Evolutionary conservation across 2,113 vertebrate genomes (phyloP).

Genomic region (Lynx canadensis): DNA sequence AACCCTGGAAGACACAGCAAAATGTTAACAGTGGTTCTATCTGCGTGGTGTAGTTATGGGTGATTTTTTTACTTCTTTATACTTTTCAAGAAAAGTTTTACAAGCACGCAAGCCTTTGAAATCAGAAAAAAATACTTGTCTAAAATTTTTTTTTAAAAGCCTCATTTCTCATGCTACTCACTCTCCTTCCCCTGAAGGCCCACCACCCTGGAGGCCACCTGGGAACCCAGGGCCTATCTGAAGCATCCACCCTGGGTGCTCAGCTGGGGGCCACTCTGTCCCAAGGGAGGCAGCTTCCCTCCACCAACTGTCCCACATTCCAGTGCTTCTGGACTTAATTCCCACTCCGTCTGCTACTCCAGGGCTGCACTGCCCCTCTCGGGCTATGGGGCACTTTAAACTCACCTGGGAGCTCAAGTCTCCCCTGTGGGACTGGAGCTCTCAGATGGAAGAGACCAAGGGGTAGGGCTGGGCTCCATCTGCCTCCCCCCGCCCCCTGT

Average conservation of each 20-base stretch:
- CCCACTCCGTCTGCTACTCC: neutral
- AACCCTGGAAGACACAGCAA: slow-evolving; percentile 42
- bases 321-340: neutral
- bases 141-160: slow-evolving; percentile 30
- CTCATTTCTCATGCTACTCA: slow-evolving; percentile 45
- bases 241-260: neutral
- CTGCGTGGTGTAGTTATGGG: slow-evolving; percentile 34
- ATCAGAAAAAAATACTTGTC: slow-evolving; percentile 26
- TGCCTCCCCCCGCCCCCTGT: too few relatives aligned
- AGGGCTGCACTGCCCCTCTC: neutral
- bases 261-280: neutral
- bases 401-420: neutral
- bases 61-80: slow-evolving; percentile 49
- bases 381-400: neutral
- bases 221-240: neutral
- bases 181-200: neutral
- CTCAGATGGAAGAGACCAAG: neutral
- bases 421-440: neutral
- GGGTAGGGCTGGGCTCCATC: neutral
- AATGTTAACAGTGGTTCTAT: slow-evolving; percentile 63
- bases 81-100: slow-evolving; percentile 69
- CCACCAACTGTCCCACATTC: neutral
- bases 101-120: slow-evolving; percentile 47
- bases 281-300: neutral
- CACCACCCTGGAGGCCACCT: neutral